A percentile compares a stretch with the other conserved stretches of the same genome.
Evolutionary conservation across 2,113 vertebrate species (phyloP).

Genomic region (Formicarius rufipectus): DNA sequence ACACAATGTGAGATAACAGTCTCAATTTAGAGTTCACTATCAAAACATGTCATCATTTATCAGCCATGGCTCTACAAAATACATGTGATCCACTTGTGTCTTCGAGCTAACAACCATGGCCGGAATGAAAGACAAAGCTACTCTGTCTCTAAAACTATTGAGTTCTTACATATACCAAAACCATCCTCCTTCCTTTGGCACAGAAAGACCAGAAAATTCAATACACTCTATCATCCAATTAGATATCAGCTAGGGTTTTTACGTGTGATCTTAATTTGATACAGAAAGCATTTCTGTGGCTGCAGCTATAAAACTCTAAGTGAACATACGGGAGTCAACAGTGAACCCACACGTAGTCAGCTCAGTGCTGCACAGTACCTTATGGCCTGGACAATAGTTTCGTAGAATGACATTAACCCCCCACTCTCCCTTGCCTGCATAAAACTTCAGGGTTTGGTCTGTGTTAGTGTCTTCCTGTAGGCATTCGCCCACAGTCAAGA

Average conservation of each 20-base stretch:
- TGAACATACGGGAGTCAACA: not conserved
- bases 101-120: not conserved
- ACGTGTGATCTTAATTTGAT: not conserved
- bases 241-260: not conserved
- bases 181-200: not conserved
- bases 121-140: not conserved
- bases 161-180: not conserved
- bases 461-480: not conserved
- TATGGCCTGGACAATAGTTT: not conserved
- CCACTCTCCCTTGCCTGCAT: not conserved
- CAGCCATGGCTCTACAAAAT: not conserved
- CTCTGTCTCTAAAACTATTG: not conserved
- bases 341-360: not conserved
- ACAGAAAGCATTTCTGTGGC: not conserved
- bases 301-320: not conserved
- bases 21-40: slow-evolving; percentile 8
- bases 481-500: not conserved
- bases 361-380: not conserved
- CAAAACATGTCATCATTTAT: slow-evolving; percentile 9
- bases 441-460: not conserved
- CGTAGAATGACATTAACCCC: not conserved
- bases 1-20: not conserved
- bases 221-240: not conserved
- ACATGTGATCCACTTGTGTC: not conserved
- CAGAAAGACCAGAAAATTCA: not conserved